Percentiles rank a stretch among this genome's conserved stretches.
Conservation (phyloP, 1,140 invertebrate genomes). For the Sinonovacula constricta region DNA sequence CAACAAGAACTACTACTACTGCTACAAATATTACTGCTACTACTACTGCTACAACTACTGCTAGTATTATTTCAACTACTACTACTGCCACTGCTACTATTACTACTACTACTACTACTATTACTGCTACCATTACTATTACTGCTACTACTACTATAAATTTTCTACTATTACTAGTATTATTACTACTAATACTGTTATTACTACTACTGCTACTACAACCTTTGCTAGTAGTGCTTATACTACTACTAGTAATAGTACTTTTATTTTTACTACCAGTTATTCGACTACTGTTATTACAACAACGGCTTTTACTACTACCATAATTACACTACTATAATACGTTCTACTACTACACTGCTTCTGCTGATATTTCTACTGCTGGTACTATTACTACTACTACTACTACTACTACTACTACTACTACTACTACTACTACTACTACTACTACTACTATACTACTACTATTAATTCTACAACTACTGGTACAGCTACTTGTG, state of each 20-base stretch:
- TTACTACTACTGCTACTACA: too few species aligned
- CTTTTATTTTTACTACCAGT: constrained; percentile 24
- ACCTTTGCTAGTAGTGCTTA: too few species aligned
- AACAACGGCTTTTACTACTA: constrained; percentile 1
- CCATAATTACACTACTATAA: not conserved
- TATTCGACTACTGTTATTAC: constrained; percentile 31
- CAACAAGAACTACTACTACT: too few species aligned
- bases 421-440: constrained; percentile 43
- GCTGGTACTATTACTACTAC: constrained; percentile 31
- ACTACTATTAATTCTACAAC: constrained; percentile 10
- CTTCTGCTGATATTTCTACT: not conserved
- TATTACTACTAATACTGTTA: too few species aligned
- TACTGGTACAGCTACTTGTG: too few species aligned
- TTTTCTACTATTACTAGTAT: constrained; percentile 42
- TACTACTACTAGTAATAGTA: constrained; percentile 41
- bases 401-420: constrained; percentile 35
- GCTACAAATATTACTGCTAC: too few species aligned
- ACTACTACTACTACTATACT: constrained; percentile 26
- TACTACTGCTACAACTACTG: too few species aligned
- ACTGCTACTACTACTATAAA: constrained; percentile 51
- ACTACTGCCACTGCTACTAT: constrained; percentile 48
- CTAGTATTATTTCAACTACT: constrained; percentile 47
- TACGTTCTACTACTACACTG: not conserved
- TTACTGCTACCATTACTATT: constrained; percentile 51
- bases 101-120: constrained; percentile 54